Percentiles rank a stretch among this genome's conserved stretches.
These are phyloP conservation scores for Coelogynopora nodosa DNA, from an alignment of 2,888 invertebrate species.

Conservation along the genomic window DNA sequence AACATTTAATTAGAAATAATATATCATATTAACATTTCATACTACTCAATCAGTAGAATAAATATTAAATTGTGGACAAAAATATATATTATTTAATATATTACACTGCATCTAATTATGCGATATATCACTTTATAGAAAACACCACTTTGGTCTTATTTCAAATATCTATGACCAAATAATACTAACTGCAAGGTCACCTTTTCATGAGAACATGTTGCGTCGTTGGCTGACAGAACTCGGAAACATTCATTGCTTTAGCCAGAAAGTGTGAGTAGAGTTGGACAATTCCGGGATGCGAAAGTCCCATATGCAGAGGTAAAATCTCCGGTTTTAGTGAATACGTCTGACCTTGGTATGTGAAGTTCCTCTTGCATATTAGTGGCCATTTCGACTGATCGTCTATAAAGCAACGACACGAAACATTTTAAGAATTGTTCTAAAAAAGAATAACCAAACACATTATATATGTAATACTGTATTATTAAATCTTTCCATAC, in stretches of 20 bases:
- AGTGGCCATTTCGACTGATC: neutral
- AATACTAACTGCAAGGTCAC: neutral
- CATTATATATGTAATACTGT: no score
- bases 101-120: no score
- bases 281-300: neutral
- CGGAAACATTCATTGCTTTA: neutral
- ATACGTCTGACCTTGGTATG: neutral
- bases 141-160: no score
- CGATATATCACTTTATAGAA: no score
- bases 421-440: neutral
- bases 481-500: no score
- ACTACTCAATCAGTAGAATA: no score
- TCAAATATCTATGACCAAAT: no score
- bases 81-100: no score
- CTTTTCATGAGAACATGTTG: constrained; percentile 7
- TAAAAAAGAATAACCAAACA: no score
- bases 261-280: neutral
- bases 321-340: neutral
- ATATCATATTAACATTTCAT: no score
- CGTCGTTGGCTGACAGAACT: neutral
- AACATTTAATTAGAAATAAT: no score
- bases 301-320: neutral
- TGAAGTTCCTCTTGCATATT: neutral
- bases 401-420: neutral
- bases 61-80: no score